Conservation (phyloP, 2,888 invertebrate genomes). For the Alloplasta piceator region DNA sequence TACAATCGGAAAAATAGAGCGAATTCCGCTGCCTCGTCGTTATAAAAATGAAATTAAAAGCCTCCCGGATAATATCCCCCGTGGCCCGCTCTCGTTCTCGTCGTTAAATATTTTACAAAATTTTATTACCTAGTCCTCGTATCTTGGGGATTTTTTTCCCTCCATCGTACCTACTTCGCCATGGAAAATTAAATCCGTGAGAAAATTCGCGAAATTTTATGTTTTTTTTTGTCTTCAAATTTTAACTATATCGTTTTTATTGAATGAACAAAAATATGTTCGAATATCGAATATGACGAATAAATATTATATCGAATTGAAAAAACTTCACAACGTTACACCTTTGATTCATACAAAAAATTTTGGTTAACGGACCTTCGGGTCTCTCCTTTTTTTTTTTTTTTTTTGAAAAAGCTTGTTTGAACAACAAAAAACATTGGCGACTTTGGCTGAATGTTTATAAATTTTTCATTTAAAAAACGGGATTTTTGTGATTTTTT, state of each 20-base stretch:
- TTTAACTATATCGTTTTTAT: slow-evolving; percentile 23
- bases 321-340: too few species aligned
- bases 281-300: too few species aligned
- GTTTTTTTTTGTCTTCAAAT: neutral
- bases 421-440: too few species aligned
- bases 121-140: slow-evolving; percentile 24
- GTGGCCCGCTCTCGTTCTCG: slow-evolving; percentile 8
- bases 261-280: neutral
- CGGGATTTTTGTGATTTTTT: too few species aligned
- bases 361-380: too few species aligned
- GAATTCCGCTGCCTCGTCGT: slow-evolving; percentile 16
- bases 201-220: neutral
- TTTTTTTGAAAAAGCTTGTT: too few species aligned
- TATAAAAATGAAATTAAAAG: slow-evolving; percentile 43
- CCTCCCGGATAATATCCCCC: slow-evolving; percentile 23
- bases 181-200: neutral
- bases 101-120: slow-evolving; percentile 38
- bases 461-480: too few species aligned
- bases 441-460: too few species aligned
- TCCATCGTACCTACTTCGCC: neutral
- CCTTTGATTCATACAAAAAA: too few species aligned
- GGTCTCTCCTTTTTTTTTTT: too few species aligned
- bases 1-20: neutral
- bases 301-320: too few species aligned
- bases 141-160: slow-evolving; percentile 3